Evolutionary conservation across 2,797 vertebrate species (phyloP), one percentile per base, ranked within the genome.

Genomic region (Vultur gryphus): DNA sequence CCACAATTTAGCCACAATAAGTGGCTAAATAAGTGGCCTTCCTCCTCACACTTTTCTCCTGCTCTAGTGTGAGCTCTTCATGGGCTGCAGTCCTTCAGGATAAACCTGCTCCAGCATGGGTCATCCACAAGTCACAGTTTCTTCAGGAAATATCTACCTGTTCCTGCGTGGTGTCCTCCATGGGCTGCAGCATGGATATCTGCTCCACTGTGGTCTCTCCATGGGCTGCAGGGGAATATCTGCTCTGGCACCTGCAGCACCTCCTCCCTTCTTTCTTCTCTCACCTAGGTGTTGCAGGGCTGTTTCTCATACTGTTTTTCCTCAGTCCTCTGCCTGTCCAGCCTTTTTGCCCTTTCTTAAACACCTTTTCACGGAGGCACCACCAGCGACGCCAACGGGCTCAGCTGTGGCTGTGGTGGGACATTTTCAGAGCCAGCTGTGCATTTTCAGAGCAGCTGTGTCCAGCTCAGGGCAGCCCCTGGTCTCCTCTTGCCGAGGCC

Each of bases 351-450:
- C 18, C 52, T 39, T 33, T 67, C 33, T 67, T 21, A 58, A 58
- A 39, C 14, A 23, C 11, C 23, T 58, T n/a, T 46, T 49, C 24
- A 14, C 4, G 11, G 29, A 69, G 28, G 29, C 6, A 5, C 44
- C 18, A 41, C 7, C 54, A 41, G 43, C 1, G 1, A 41, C 1
- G 2, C 3, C 3, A 2, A 28, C 28, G 13, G 24, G 35, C 24
- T 41, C 29, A 69, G 54, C 44, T 28, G 17, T 41, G 28, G 54
- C 44, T 41, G 13, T n/a, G 14, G n/a, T 3, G 4, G 51, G 33
- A 44, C 41, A 12, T 55, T 66, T 35, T 25, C 26, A 19, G 61
- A 65, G 7, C 11, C 25, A 44, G 19, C 33, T 33, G 21, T n/a
- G n/a, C n/a, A n/a, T n/a, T n/a, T n/a, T n/a, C n/a, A n/a, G n/a